Percentiles rank a stretch among this genome's conserved stretches.
Conservation (phyloP, 2,888 invertebrate species). For the Caenorhabditis macrosperma region DNA sequence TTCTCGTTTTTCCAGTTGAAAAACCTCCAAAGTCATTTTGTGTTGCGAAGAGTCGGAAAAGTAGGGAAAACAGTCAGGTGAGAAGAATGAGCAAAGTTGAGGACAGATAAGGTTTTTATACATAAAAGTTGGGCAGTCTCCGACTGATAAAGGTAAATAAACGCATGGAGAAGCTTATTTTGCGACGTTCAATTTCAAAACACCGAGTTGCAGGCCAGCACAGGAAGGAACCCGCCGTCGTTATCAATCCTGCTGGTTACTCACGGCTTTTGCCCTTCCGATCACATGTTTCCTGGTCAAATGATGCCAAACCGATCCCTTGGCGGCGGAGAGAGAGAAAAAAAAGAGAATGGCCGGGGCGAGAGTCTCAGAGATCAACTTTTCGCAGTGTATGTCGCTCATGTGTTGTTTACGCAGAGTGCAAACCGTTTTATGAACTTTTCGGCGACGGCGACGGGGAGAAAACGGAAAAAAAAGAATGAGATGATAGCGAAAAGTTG, state of each 20-base stretch:
- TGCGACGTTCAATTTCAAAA: not conserved
- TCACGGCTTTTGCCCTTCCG: not conserved
- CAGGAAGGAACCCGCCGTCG: no score
- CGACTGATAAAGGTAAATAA: constrained; percentile 33
- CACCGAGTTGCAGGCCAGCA: no score
- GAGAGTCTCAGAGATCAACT: constrained; percentile 48
- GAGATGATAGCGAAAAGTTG: not conserved
- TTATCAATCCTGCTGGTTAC: not conserved
- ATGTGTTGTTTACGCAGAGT: constrained; percentile 47
- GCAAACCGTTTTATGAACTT: constrained; percentile 56
- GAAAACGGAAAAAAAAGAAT: constrained; percentile 2
- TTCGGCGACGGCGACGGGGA: not conserved
- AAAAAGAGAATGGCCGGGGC: constrained; percentile 1
- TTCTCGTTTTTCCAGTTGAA: not conserved
- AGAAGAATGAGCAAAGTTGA: constrained; percentile 17
- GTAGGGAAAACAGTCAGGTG: not conserved
- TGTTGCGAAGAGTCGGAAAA: not conserved
- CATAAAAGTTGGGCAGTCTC: constrained; percentile 5
- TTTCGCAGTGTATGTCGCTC: not conserved
- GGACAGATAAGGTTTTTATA: not conserved
- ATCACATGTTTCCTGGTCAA: constrained; percentile 47
- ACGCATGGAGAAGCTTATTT: constrained; percentile 22
- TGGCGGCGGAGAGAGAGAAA: not conserved
- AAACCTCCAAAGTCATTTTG: constrained; percentile 8
- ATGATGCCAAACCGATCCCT: constrained; percentile 9